Conservation (phyloP, 2,113 vertebrate species). For the Varanus salvator region DNA sequence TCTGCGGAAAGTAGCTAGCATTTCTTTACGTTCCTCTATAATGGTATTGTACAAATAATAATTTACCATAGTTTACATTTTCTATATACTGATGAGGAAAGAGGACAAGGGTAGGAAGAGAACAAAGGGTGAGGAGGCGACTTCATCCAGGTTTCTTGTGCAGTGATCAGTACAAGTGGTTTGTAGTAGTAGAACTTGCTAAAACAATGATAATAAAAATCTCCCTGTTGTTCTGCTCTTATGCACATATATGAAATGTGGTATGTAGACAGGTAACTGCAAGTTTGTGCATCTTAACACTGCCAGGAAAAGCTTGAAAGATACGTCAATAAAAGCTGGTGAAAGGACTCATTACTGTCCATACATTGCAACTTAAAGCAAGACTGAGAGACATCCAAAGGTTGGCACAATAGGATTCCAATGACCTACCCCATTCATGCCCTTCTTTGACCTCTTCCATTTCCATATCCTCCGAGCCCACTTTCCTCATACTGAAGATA, state of each 20-base stretch:
- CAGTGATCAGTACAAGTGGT: neutral
- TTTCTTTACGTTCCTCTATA: neutral
- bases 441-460: neutral
- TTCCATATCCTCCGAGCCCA: neutral
- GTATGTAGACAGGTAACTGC: neutral
- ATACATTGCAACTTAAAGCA: neutral
- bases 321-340: neutral
- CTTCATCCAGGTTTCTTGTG: neutral
- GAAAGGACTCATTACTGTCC: neutral
- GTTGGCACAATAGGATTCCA: neutral
- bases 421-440: too few relatives aligned
- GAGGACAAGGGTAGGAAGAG: neutral
- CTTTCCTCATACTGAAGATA: neutral
- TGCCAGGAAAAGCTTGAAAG: conserved; percentile 13
- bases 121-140: neutral
- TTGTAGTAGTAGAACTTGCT: neutral
- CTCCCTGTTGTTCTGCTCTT: neutral
- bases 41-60: neutral
- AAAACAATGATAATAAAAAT: neutral
- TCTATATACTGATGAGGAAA: neutral
- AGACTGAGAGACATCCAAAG: neutral
- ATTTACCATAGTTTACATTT: neutral
- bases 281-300: neutral
- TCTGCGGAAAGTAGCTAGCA: neutral
- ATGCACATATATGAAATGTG: neutral